Base-by-base conservation (phyloP, 1,140 invertebrate genomes). In the Callitettix versicolor region DNA sequence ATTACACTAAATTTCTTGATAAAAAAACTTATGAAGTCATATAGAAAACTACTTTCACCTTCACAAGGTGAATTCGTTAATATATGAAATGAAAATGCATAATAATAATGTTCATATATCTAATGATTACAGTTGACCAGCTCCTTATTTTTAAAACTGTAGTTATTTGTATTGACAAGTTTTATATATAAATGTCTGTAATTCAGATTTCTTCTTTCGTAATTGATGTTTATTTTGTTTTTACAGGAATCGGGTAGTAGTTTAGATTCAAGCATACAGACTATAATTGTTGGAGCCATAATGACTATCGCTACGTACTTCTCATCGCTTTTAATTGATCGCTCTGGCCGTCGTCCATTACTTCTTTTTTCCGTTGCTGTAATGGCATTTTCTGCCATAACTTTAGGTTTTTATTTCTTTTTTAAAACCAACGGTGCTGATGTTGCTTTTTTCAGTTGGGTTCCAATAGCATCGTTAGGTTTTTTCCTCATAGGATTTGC, bases 401-500 rank as follows among this genome's bases (percentile, higher is more conserved):
- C 76, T 11, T 65, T 85, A 2, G 83, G 81, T 9, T 65, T 81
- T 12, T 85, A 76, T 64, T 85, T 81, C 67, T 81, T 77, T 60
- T 63, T 84, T n/a, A 65, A 76, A 56, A 59, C 73, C 38, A 69
- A 76, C 55, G 71, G 76, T 53, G 68, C 74, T 0, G 69, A 71
- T 7, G 62, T 69, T 61, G 62, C 9, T 67, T 72, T 30, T 11
- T 76, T 87, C 20, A 77, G 75, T 1, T 86, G 81, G 80, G 64
- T 91, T 36, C 86, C 89, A 0, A 65, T 92, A 1, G 57, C 80
- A 1, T 79, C 80, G 42, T 64, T 93, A 4, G 81, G 84, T 30
- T 51, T 85, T 1, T 94, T 87, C 68, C 85, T 88, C 26, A 65
- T 85, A 21, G 74, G 82, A n/a, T 89, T 88, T 68, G 84, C 82